These are phyloP conservation scores for Notodonta ziczac DNA, from an alignment of 2,888 invertebrate species.

Conservation along the genomic window DNA sequence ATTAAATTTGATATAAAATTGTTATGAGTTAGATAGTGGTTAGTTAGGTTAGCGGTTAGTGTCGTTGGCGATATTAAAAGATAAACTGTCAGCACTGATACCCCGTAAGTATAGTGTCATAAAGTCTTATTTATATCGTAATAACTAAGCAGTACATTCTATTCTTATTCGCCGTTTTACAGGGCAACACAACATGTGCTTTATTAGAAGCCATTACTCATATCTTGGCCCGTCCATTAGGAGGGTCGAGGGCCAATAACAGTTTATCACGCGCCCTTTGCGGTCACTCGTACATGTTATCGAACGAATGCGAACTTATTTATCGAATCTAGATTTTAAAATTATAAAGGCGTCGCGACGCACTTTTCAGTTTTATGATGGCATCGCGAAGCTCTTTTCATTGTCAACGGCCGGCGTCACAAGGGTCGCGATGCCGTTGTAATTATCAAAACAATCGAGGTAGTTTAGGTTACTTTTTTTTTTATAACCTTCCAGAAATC, in stretches of 20 bases:
- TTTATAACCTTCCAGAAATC: too few relatives aligned
- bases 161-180: not conserved
- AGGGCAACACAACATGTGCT: slow-evolving; percentile 3
- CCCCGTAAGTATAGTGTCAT: not conserved
- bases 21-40: too few relatives aligned
- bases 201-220: slow-evolving; percentile 4
- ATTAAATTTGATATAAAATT: too few relatives aligned
- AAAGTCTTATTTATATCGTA: slow-evolving; percentile 1
- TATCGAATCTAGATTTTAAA: not conserved
- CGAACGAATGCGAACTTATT: not conserved
- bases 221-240: slow-evolving; percentile 1
- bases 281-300: not conserved
- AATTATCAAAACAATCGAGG: too few relatives aligned
- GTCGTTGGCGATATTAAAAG: too few relatives aligned
- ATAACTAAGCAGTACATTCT: not conserved
- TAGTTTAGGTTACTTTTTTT: too few relatives aligned
- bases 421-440: too few relatives aligned
- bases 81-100: too few relatives aligned
- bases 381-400: not conserved
- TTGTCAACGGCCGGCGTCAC: not conserved
- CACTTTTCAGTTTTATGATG: too few relatives aligned
- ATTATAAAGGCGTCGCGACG: not conserved
- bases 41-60: too few relatives aligned
- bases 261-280: slow-evolving; percentile 2
- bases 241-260: slow-evolving; percentile 4